phyloP scores from a whole-genome alignment of 2,797 vertebrate genomes.

The Gorsachius magnificus region DNA sequence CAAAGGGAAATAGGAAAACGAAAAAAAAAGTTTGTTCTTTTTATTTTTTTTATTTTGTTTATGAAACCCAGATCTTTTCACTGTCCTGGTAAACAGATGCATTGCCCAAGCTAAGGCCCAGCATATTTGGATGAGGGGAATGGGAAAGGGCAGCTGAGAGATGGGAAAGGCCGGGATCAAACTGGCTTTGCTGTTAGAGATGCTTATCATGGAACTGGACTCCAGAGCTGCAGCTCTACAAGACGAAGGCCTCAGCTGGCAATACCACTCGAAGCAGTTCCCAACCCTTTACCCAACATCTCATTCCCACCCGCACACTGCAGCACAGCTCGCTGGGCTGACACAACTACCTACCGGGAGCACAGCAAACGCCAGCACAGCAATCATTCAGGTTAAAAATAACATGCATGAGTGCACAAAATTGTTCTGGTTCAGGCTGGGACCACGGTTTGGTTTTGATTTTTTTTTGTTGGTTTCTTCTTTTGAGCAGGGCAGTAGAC shows the following conservation, averaged over 20 bases:
- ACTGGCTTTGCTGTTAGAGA: not conserved
- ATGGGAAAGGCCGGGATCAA: not conserved
- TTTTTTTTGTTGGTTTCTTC: not conserved
- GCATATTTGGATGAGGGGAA: not conserved
- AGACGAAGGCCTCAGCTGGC: not conserved
- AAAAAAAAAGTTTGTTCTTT: not conserved
- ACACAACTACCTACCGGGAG: not conserved
- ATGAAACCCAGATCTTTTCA: not conserved
- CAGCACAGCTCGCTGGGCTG: not conserved
- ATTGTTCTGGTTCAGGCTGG: not conserved
- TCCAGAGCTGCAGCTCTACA: not conserved
- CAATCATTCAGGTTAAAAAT: not conserved
- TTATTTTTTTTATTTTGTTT: not conserved
- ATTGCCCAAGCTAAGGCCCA: not conserved
- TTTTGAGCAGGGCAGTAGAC: not conserved
- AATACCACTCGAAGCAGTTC: not conserved
- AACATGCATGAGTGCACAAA: accelerated
- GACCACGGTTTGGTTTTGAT: not conserved
- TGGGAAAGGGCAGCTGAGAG: not conserved
- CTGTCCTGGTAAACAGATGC: not conserved
- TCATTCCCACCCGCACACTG: accelerated
- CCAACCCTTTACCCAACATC: not conserved
- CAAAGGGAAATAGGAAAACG: not conserved
- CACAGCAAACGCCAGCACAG: not conserved
- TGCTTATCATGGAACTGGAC: not conserved